Evolutionary conservation across 2,888 invertebrate species (phyloP).

Genomic region (Rhamnusium bicolor): DNA sequence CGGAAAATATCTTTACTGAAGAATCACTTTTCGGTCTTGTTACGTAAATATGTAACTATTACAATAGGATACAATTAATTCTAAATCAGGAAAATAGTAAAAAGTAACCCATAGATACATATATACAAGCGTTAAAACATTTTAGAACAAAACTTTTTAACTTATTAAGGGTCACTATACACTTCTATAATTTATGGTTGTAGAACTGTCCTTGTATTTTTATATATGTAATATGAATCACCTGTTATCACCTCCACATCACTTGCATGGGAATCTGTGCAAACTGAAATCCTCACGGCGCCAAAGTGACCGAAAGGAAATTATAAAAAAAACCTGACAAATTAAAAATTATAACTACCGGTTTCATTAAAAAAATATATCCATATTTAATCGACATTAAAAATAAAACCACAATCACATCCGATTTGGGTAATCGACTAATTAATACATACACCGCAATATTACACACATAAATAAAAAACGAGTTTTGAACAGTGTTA

Average conservation of each 20-base stretch:
- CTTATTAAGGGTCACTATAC: background rate
- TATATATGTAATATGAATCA: slow-evolving; percentile 2
- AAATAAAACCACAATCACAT: slow-evolving; percentile 48
- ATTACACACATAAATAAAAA: slow-evolving; percentile 24
- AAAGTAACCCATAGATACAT: too few relatives aligned
- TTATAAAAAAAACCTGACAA: slow-evolving; percentile 32
- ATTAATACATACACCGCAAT: slow-evolving; percentile 38
- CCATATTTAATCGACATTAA: slow-evolving; percentile 28
- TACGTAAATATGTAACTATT: too few relatives aligned
- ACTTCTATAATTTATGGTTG: background rate
- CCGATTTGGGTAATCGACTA: slow-evolving; percentile 49
- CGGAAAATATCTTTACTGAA: too few relatives aligned
- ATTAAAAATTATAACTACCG: slow-evolving; percentile 33
- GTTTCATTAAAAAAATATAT: slow-evolving; percentile 16
- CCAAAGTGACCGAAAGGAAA: slow-evolving; percentile 37
- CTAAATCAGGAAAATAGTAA: too few relatives aligned
- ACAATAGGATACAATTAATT: too few relatives aligned
- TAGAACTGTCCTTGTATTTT: slow-evolving; percentile 20
- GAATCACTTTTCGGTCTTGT: too few relatives aligned
- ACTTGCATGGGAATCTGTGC: slow-evolving; percentile 42
- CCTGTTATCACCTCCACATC: background rate
- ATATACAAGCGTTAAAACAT: too few relatives aligned
- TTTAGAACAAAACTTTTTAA: background rate
- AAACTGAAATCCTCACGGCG: slow-evolving; percentile 41
- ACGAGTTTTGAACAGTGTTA: slow-evolving; percentile 16